These are phyloP conservation scores for Lepidurus apus DNA, from an alignment of 1,140 invertebrate species.

Conservation along the genomic window DNA sequence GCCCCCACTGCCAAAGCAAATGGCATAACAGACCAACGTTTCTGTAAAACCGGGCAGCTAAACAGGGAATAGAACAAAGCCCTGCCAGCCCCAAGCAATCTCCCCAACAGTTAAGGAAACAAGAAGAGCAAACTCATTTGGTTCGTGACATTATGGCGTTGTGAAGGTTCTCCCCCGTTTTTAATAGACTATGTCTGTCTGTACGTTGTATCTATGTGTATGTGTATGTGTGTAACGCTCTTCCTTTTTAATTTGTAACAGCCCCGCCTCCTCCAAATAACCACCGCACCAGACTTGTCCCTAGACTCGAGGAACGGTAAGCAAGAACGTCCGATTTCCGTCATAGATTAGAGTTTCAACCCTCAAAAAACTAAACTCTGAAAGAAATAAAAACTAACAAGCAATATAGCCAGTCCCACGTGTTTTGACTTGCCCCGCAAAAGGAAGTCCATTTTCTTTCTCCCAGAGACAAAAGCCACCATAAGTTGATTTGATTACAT, in stretches of 20 bases:
- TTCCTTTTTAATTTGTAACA: neutral
- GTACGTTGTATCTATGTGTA: neutral
- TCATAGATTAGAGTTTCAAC: neutral
- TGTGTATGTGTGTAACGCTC: neutral
- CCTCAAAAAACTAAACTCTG: too few relatives aligned
- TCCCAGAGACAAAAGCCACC: constrained; percentile 4
- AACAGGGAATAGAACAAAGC: too few relatives aligned
- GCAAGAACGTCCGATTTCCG: neutral
- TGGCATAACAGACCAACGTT: too few relatives aligned
- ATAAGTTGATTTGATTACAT: constrained; percentile 20
- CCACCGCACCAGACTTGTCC: neutral
- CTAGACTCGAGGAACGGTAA: neutral
- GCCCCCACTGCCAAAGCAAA: too few relatives aligned
- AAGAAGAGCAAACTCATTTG: constrained; percentile 9
- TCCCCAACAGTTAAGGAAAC: neutral
- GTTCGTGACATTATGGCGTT: constrained; percentile 12
- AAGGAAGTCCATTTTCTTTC: neutral
- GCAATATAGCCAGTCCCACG: too few relatives aligned
- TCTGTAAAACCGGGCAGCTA: too few relatives aligned
- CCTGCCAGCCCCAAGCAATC: too few relatives aligned
- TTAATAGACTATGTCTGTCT: neutral
- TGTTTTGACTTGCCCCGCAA: too few relatives aligned
- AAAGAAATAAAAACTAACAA: too few relatives aligned
- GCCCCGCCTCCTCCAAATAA: neutral
- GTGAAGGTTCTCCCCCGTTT: neutral